A percentile compares a stretch with the other conserved stretches of the same genome.
phyloP scores from a whole-genome alignment of 2,113 vertebrate genomes.

The Serranochromis macrocephalus region DNA sequence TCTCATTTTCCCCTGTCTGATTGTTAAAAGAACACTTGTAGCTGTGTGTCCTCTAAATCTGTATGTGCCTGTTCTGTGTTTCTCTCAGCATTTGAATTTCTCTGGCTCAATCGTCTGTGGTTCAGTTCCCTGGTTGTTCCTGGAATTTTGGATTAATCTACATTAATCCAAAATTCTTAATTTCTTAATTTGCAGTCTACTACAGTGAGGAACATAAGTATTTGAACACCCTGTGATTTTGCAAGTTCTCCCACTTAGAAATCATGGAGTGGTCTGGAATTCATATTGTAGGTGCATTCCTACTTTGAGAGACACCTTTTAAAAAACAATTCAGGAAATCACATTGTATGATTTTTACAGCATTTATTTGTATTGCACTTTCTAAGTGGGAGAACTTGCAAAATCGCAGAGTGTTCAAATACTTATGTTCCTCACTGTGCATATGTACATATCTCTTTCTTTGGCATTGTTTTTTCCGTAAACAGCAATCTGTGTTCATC shows the following conservation, averaged over 20 bases:
- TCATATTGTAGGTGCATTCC: neutral
- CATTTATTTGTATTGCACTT: neutral
- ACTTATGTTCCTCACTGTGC: fast-evolving
- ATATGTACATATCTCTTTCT: neutral
- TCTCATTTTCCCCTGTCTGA: neutral
- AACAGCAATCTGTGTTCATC: neutral
- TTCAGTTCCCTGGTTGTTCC: neutral
- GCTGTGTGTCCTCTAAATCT: neutral
- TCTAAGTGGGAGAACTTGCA: neutral
- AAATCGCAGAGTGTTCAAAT: fast-evolving
- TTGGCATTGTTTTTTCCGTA: neutral
- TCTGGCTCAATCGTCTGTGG: neutral
- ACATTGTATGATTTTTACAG: neutral
- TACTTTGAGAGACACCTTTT: neutral
- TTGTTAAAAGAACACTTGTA: neutral
- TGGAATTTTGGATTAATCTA: neutral
- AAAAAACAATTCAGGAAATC: neutral
- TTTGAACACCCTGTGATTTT: neutral
- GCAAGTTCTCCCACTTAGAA: neutral
- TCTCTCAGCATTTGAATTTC: neutral
- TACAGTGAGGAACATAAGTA: neutral
- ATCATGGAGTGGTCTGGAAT: neutral
- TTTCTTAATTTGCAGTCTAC: neutral
- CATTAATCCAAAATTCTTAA: neutral
- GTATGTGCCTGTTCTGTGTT: neutral